Base-by-base conservation (phyloP, 2,888 invertebrate species). In the Amphipyra berbera region DNA sequence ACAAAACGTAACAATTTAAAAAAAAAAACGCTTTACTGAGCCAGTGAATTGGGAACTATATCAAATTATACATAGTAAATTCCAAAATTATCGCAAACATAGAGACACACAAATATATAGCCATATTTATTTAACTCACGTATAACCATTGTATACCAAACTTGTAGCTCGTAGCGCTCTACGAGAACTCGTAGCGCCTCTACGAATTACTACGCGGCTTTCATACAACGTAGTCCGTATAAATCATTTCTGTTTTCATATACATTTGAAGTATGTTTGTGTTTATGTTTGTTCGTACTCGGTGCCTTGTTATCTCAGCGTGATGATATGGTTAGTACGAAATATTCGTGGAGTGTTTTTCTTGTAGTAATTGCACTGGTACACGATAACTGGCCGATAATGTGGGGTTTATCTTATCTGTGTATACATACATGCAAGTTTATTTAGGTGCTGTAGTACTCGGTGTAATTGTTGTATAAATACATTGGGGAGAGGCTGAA, bases 331-430 rank as follows among this genome's bases (percentile, higher is more conserved):
- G 56, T 52, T 50, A 50, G 40, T 57, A 64, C 70, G 61, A 64
- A 71, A 57, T 64, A 50, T 59, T 56, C 35, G 49, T 76, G 13
- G 47, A 76, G 78, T 82, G 83, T 84, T 85, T 86, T 86, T 81
- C 78, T 78, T 63, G 75, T 73, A 61, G 79, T 86, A 80, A 85
- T 85, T 84, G 79, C 70, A 50, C 42, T 68, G 56, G 74, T 64
- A 68, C 57, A 50, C 59, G 74, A 73, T 75, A 76, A 53, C 64
- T 50, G 42, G 15, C 59, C 52, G 77, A 79, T 79, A 77, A 69
- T 60, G 58, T 46, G 45, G 41, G 9, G 50, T 49, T 54, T 76
- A 76, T 76, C 76, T 76, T 66, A 76, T 76, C 76, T 45, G 12
- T 6, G 45, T 37, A 64, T 40, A 56, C 13, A 33, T 42, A 37